Evolutionary conservation across 2,888 invertebrate genomes (phyloP), one percentile per base, ranked within the genome.

Genomic region (Xestia xanthographa): DNA sequence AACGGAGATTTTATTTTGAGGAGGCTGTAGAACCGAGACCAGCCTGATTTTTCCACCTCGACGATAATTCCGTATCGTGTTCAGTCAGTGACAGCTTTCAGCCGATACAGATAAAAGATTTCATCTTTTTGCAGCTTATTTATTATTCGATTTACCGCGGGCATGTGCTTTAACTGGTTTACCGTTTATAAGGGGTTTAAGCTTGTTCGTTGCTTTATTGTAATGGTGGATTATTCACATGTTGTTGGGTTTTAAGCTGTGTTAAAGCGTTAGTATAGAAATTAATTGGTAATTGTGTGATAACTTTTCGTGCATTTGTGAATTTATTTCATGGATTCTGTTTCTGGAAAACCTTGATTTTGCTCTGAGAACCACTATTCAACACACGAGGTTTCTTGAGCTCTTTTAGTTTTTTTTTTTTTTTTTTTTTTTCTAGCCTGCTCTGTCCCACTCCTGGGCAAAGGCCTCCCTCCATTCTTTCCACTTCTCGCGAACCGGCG

Each of bases 1-100:
- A 92, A 87, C 92, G 82, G 89, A 93, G 92, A 93, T 94, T 93
- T 90, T 92, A 93, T 94, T 93, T 91, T 86, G 90, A 90, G 86
- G 85, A 92, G 88, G 87, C 89, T 89, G 89, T 88, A 86, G 80
- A 53, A 71, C 86, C 74, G 89, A 90, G 90, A 90, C 90, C 90
- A 90, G 89, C 87, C 89, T 82, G 89, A 90, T 92, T 87, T 93
- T 93, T 93, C 92, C 91, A 90, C 89, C 70, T 90, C 90, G 85
- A 43, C 83, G 87, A 85, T 90, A 89, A 92, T 92, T 88, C 87
- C 86, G 72, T 83, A 84, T 82, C 80, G 77, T 72, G 75, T 76
- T 79, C 80, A 77, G 71, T 63, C 75, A 76, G 43, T 80, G 80
- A 83, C 85, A 86, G 76, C 74, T 62, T 86, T 79, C 69, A 82